Conservation (phyloP, 1,140 invertebrate species). For the Lordiphosa mommai region DNA sequence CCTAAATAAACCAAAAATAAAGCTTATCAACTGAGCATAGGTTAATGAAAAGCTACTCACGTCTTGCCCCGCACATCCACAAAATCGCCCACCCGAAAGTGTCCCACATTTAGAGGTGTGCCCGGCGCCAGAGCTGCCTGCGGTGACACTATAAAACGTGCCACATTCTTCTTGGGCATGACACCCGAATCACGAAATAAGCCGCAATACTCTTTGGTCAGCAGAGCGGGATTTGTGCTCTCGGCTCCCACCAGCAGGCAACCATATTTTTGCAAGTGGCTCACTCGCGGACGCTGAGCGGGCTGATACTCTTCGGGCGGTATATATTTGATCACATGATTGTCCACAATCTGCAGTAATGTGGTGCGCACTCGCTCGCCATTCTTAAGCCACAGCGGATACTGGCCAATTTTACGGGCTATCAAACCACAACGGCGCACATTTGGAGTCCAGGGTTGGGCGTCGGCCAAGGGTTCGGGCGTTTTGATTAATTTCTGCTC, state of each 20-base stretch:
- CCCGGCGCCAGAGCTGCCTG: slow-evolving; percentile 93
- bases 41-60: slow-evolving; percentile 84
- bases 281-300: slow-evolving; percentile 79
- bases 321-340: slow-evolving; percentile 96
- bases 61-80: slow-evolving; percentile 95
- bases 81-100: slow-evolving; percentile 94
- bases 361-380: slow-evolving; percentile 90
- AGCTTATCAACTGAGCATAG: no score
- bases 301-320: slow-evolving; percentile 89
- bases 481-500: slow-evolving; percentile 81
- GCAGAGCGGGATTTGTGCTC: slow-evolving; percentile 90
- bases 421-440: slow-evolving; percentile 91
- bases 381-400: slow-evolving; percentile 95
- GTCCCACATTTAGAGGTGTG: slow-evolving; percentile 91
- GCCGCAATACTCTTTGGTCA: slow-evolving; percentile 94
- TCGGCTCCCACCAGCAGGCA: slow-evolving; percentile 94
- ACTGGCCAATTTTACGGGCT: slow-evolving; percentile 94
- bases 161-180: slow-evolving; percentile 91
- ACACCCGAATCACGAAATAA: slow-evolving; percentile 93
- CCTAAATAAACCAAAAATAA: slow-evolving; percentile 79
- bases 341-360: slow-evolving; percentile 94
- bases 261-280: slow-evolving; percentile 82
- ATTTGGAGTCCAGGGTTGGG: slow-evolving; percentile 83
- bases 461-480: slow-evolving; percentile 80
- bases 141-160: slow-evolving; percentile 92